Evolutionary conservation across 53 echinoderm and acorn worm genomes (phyloP).

Genomic region (Paelopatides confundens): DNA sequence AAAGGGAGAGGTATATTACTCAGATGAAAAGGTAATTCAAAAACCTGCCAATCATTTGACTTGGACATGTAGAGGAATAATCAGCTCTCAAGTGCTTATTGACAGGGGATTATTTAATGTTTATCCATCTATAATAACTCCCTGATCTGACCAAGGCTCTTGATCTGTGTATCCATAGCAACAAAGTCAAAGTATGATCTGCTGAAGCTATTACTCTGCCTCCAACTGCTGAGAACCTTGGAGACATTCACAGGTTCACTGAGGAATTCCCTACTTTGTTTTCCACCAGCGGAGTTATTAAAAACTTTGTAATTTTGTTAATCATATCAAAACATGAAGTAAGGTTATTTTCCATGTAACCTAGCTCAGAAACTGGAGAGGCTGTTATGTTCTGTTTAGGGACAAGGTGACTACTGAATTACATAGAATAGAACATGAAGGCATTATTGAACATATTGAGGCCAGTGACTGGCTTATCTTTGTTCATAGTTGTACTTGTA

Average conservation of each 20-base stretch:
- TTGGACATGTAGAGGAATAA: too few relatives aligned
- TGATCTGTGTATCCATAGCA: neutral
- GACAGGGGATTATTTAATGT: too few relatives aligned
- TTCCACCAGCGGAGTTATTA: neutral
- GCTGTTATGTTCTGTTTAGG: conserved; percentile 52
- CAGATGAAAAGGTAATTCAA: too few relatives aligned
- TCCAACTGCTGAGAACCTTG: neutral
- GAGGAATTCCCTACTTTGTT: conserved; percentile 17
- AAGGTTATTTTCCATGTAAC: neutral
- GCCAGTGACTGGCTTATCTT: conserved; percentile 72
- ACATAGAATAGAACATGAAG: conserved; percentile 63
- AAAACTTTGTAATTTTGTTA: neutral
- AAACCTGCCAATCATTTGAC: too few relatives aligned
- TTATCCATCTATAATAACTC: too few relatives aligned
- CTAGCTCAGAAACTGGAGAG: conserved; percentile 23
- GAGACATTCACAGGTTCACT: neutral
- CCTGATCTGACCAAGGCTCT: neutral
- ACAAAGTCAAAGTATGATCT: neutral
- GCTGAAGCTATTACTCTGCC: neutral
- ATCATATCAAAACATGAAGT: conserved; percentile 19
- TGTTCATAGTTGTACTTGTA: conserved; percentile 67
- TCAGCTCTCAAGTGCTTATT: too few relatives aligned
- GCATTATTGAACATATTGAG: conserved; percentile 70
- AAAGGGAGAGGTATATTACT: too few relatives aligned
- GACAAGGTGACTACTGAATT: conserved; percentile 65